Percentiles rank a stretch among this genome's conserved stretches.
phyloP scores from a whole-genome alignment of 2,797 vertebrate species.

The Gambelia wislizenii region DNA sequence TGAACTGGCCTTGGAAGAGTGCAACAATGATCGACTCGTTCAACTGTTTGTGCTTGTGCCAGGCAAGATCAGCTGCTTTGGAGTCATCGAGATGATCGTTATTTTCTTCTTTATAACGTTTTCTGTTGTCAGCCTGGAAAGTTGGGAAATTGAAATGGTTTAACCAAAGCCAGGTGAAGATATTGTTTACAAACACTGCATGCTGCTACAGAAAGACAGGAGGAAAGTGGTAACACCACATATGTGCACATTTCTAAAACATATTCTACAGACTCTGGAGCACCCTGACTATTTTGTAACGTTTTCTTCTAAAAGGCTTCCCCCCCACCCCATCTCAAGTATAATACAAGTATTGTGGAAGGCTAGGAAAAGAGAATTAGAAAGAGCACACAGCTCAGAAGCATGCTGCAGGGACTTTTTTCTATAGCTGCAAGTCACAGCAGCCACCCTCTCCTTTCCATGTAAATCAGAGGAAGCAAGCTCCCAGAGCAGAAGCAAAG shows the following conservation, averaged over 20 bases:
- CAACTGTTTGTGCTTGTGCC: slow-evolving; percentile 95
- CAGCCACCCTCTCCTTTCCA: no score
- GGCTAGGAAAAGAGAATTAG: not conserved
- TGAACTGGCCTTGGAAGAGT: slow-evolving; percentile 98
- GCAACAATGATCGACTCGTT: slow-evolving; percentile 97
- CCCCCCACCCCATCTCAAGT: not conserved
- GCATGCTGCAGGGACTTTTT: not conserved
- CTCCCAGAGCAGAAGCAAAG: no score
- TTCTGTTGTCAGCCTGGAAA: slow-evolving; percentile 92
- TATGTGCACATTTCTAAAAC: not conserved
- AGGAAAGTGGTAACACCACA: not conserved
- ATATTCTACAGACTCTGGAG: not conserved
- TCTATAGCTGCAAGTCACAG: no score
- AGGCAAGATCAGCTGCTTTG: slow-evolving; percentile 89
- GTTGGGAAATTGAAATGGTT: slow-evolving; percentile 48
- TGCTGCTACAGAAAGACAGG: slow-evolving; percentile 43
- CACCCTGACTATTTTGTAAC: not conserved
- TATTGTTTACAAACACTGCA: slow-evolving; percentile 58
- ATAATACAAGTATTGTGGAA: not conserved
- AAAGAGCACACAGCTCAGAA: not conserved
- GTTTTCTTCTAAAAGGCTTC: no score
- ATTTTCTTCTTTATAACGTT: slow-evolving; percentile 94
- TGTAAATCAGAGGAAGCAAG: no score
- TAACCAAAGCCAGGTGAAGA: not conserved
- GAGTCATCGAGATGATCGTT: slow-evolving; percentile 93